phyloP scores from a whole-genome alignment of 2,888 invertebrate genomes.

The Megalurothrips usitatus region DNA sequence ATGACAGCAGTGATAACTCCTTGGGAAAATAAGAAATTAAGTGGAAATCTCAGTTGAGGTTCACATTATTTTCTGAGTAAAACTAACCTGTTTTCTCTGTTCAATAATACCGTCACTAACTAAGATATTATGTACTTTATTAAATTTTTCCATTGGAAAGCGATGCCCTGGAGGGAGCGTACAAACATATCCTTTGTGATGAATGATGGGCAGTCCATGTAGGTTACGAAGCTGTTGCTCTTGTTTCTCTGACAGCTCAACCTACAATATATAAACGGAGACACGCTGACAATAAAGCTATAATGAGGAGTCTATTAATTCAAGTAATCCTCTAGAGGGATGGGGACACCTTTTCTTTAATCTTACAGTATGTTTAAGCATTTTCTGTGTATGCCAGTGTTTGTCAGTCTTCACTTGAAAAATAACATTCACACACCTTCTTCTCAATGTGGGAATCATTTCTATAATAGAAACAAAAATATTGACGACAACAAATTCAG shows the following conservation, averaged over 20 bases:
- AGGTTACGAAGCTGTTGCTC: neutral
- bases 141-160: constrained; percentile 38
- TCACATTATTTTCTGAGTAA: too few relatives aligned
- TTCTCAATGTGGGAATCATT: too few relatives aligned
- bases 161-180: constrained; percentile 37
- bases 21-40: constrained; percentile 5
- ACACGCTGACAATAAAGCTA: too few relatives aligned
- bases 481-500: too few relatives aligned
- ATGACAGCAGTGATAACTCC: neutral
- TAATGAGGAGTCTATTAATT: neutral
- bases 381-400: neutral
- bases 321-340: neutral
- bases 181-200: constrained; percentile 37
- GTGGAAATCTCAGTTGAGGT: neutral
- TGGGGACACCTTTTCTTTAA: neutral
- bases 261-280: neutral
- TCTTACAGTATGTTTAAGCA: neutral
- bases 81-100: constrained; percentile 34
- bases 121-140: constrained; percentile 35
- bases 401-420: neutral
- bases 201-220: constrained; percentile 36
- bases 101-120: constrained; percentile 34
- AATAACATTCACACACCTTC: neutral
- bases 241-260: constrained; percentile 25
- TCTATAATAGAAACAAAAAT: too few relatives aligned